A percentile compares a stretch with the other conserved stretches of the same genome.
Conservation (phyloP, 2,797 vertebrate genomes). For the Graptemys geographica region DNA sequence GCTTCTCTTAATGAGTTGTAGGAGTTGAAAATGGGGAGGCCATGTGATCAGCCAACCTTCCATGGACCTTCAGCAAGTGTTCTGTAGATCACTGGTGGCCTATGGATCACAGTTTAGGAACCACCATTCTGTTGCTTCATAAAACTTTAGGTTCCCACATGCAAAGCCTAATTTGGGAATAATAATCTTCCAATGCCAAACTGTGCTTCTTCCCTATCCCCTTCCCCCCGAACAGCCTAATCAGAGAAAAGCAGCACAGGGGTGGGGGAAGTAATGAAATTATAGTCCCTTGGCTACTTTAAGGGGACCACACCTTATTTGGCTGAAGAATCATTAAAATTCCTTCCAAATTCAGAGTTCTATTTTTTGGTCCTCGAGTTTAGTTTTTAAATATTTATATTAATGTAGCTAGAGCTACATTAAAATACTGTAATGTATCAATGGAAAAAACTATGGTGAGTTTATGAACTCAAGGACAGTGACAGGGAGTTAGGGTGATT, state of each 20-base stretch:
- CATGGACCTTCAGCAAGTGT: background rate
- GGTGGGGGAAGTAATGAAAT: background rate
- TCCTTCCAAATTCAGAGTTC: background rate
- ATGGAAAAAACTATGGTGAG: constrained; percentile 19
- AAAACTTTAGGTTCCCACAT: accelerated
- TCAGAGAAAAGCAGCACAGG: background rate
- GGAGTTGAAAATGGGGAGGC: background rate
- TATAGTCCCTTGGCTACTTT: background rate
- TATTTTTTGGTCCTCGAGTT: background rate
- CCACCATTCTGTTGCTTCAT: background rate
- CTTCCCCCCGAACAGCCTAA: background rate
- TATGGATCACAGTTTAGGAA: background rate
- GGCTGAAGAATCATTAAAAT: background rate
- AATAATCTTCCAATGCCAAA: background rate
- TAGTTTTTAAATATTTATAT: background rate
- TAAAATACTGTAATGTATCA: background rate
- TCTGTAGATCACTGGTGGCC: background rate
- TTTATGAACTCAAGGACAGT: constrained; percentile 18
- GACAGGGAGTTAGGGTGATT: background rate
- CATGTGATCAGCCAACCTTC: background rate
- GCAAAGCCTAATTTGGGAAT: background rate
- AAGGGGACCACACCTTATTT: accelerated
- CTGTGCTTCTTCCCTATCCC: background rate
- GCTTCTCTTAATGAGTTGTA: background rate
- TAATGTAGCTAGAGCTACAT: background rate